A percentile compares a stretch with the other conserved stretches of the same genome.
Evolutionary conservation across 2,888 invertebrate species (phyloP).

Genomic region (Macaria liturata): DNA sequence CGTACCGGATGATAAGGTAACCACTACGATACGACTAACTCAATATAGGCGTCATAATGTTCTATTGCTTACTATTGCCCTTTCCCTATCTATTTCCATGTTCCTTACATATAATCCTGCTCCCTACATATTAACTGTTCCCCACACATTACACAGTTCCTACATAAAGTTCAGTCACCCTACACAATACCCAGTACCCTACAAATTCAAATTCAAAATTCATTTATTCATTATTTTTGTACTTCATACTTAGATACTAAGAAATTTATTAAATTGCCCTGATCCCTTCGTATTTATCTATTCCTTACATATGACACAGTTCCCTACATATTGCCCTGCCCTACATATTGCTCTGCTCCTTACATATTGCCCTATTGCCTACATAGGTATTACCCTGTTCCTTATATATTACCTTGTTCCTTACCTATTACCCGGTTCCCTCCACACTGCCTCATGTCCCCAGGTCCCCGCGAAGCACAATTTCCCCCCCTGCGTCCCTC

Average conservation of each 20-base stretch:
- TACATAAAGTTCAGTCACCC: too few species aligned
- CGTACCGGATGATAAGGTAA: slow-evolving; percentile 57
- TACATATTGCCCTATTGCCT: background rate
- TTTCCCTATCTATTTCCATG: background rate
- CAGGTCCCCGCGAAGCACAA: slow-evolving; percentile 50
- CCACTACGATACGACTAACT: background rate
- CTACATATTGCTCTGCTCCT: background rate
- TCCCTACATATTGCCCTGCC: background rate
- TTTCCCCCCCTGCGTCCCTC: slow-evolving; percentile 55
- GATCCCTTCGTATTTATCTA: too few species aligned
- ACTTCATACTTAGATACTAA: too few species aligned
- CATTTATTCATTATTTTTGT: too few species aligned
- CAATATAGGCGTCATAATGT: too few species aligned
- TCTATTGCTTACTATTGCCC: background rate
- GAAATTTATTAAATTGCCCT: too few species aligned
- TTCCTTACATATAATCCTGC: background rate
- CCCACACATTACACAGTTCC: background rate
- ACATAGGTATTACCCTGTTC: background rate
- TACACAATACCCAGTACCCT: too few species aligned
- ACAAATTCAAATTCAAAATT: too few species aligned
- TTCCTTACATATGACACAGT: too few species aligned
- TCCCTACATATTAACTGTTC: background rate
- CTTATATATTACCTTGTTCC: background rate
- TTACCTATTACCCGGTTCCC: background rate
- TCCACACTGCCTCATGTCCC: background rate